These are phyloP conservation scores for Drosophila colorata DNA, from an alignment of 2,888 invertebrate species.

Conservation along the genomic window DNA sequence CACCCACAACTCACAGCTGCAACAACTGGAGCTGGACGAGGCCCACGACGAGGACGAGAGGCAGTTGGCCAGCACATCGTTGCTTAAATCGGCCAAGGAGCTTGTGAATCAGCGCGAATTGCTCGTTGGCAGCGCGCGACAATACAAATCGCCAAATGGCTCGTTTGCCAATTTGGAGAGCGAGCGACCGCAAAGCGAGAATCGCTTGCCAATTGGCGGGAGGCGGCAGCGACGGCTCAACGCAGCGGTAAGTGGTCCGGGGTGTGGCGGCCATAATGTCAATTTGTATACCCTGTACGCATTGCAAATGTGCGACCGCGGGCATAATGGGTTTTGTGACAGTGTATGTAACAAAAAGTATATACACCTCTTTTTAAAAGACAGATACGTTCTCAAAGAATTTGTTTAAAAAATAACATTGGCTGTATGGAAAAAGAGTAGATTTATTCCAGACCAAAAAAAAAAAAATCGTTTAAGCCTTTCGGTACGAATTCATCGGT, in stretches of 20 bases:
- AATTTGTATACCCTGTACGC: neutral
- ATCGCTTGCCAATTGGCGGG: slow-evolving; percentile 66
- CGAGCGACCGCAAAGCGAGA: slow-evolving; percentile 75
- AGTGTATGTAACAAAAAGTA: too few relatives aligned
- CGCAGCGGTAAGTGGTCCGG: slow-evolving; percentile 53
- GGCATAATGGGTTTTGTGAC: too few relatives aligned
- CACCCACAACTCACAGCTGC: slow-evolving; percentile 50
- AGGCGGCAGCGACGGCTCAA: slow-evolving; percentile 19
- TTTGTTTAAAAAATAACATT: too few relatives aligned
- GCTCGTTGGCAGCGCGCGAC: slow-evolving; percentile 65
- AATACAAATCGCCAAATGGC: slow-evolving; percentile 73
- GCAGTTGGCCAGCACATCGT: slow-evolving; percentile 12
- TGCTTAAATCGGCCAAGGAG: slow-evolving; percentile 72
- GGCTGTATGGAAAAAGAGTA: too few relatives aligned
- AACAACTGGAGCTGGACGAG: slow-evolving; percentile 36
- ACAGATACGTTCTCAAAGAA: too few relatives aligned
- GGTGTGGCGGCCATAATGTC: slow-evolving; percentile 23
- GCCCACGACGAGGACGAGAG: slow-evolving; percentile 1
- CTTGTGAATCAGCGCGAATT: slow-evolving; percentile 76
- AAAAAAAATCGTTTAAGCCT: too few relatives aligned
- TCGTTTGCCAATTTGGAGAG: slow-evolving; percentile 58
- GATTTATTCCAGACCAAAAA: too few relatives aligned
- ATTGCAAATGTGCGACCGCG: too few relatives aligned
- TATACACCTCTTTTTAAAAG: too few relatives aligned
- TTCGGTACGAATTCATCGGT: too few relatives aligned